Evolutionary conservation across 1,140 invertebrate genomes (phyloP), one percentile per base, ranked within the genome.

Genomic region (Lordiphosa collinella): DNA sequence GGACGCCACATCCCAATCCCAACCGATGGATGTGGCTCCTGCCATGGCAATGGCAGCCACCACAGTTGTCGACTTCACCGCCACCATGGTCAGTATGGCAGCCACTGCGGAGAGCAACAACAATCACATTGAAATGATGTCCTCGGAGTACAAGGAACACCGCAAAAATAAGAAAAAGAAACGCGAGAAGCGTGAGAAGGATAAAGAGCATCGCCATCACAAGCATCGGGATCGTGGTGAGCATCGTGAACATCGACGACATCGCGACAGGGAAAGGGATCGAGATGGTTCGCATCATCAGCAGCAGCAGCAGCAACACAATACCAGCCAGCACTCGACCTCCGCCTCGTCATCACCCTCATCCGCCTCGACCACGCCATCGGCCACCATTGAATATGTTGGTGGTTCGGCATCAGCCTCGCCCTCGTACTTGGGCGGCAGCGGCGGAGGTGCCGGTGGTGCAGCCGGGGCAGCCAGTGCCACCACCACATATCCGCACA

Each of bases 121-220:
- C 44, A 88, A 88, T 67, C 72, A 88, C 31, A 86, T 88, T 37
- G 87, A 84, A 48, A 78, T 87, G 64, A 60, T 44, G 29, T 44
- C 41, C 22, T 44, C 78, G 12, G 85, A 84, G 9, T 88, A 88
- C 49, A 87, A 88, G 60, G 87, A 88, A 46, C 80, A 87, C 44
- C 85, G 84, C 34, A 88, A 88, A 41, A 86, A 86, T 43, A 88
- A 88, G 53, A 88, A 88, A 54, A 88, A 88, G 59, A 88, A 88
- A 38, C 84, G 87, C 11, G 87, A 88, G 40, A 88, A 88, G 52
- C 67, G 86, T 38, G 86, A 88, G 53, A 87, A 88, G 57, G 87
- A 80, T 22, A 82, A 86, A 48, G 79, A 88, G 50, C 74, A 86
- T 58, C 80, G 86, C 44, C 74, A 82, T 46, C 74, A 79, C 44